phyloP scores from a whole-genome alignment of 35 echinoderm and acorn worm genomes.

The Patiria miniata region DNA sequence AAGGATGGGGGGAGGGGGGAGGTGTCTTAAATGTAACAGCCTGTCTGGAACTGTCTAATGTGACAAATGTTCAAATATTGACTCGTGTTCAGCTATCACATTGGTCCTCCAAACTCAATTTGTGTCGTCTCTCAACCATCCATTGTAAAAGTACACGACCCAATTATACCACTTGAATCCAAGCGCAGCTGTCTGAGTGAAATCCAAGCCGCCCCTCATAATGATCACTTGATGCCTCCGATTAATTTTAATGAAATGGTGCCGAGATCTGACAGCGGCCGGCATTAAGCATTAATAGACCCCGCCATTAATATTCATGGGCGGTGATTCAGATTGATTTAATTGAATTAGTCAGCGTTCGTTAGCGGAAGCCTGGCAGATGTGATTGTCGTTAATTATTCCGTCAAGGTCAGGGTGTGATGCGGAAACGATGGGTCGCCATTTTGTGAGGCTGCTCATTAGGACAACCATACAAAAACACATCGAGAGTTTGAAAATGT shows the following conservation, averaged over 20 bases:
- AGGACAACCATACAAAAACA: not conserved
- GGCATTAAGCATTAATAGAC: not conserved
- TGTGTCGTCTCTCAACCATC: not conserved
- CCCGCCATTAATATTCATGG: constrained; percentile 1
- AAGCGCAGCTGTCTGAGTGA: not conserved
- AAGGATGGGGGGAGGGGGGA: too few relatives aligned
- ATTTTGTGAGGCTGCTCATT: not conserved
- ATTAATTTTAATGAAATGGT: not conserved
- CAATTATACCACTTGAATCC: not conserved
- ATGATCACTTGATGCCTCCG: not conserved
- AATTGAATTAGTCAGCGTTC: constrained; percentile 11
- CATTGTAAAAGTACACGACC: not conserved
- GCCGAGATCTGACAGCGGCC: not conserved
- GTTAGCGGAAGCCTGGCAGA: not conserved
- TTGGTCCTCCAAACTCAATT: not conserved
- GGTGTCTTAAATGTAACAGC: too few relatives aligned
- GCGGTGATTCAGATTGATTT: not conserved
- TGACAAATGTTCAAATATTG: not conserved
- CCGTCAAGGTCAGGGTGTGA: not conserved
- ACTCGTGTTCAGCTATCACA: not conserved
- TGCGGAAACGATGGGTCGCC: not conserved
- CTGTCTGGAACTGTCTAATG: not conserved
- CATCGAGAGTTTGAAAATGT: not conserved
- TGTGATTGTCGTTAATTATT: not conserved
- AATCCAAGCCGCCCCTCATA: not conserved